These are phyloP conservation scores for Helicoverpa armigera DNA, from an alignment of 1,140 invertebrate genomes.

Conservation along the genomic window DNA sequence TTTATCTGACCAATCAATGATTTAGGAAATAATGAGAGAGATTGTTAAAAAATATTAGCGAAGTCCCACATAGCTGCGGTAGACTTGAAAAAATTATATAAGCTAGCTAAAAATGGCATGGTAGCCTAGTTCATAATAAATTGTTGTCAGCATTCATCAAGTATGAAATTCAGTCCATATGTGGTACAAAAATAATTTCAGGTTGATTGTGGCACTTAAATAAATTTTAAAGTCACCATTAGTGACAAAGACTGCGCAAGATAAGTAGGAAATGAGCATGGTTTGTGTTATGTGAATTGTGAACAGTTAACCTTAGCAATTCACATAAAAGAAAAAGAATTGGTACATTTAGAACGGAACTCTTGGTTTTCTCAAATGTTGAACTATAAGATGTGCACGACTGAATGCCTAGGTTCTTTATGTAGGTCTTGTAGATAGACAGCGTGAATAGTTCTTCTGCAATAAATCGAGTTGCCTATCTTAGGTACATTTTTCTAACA, in stretches of 20 bases:
- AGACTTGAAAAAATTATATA: too few species aligned
- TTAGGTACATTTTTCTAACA: neutral
- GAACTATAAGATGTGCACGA: too few species aligned
- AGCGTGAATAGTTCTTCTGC: too few species aligned
- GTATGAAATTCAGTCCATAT: neutral
- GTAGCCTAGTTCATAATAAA: too few species aligned
- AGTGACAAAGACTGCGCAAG: constrained; percentile 44
- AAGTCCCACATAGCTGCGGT: neutral
- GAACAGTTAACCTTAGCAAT: constrained; percentile 35
- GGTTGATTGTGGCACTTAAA: neutral
- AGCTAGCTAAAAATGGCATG: too few species aligned
- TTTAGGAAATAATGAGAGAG: constrained; percentile 50
- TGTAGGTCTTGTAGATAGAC: neutral
- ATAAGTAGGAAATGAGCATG: constrained; percentile 33
- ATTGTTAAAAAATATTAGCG: neutral
- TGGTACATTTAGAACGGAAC: constrained; percentile 19
- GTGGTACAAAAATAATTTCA: neutral
- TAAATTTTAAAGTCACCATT: constrained; percentile 18
- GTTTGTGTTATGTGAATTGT: constrained; percentile 9
- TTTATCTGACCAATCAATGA: constrained; percentile 50
- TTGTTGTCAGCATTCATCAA: too few species aligned
- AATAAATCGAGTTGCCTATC: neutral
- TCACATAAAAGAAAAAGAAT: neutral
- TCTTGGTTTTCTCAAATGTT: neutral
- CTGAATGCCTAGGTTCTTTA: too few species aligned